Evolutionary conservation across 2,888 invertebrate genomes (phyloP).

Genomic region (Cryptocephalus primarius): DNA sequence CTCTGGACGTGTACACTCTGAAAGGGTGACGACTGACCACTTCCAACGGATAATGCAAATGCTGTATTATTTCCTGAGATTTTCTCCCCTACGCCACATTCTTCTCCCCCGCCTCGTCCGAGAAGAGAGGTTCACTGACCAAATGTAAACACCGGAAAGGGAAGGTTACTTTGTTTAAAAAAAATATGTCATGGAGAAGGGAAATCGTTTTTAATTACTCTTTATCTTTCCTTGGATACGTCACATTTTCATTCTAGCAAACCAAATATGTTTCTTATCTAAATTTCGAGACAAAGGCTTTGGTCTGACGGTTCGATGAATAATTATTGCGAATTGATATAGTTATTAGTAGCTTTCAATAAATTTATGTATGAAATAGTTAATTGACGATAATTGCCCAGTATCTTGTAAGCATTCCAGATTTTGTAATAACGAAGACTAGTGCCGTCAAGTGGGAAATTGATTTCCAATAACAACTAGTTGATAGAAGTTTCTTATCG

Average conservation of each 20-base stretch:
- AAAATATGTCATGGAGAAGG: too few relatives aligned
- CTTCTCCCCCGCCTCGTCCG: neutral
- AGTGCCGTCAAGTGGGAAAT: neutral
- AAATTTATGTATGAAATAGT: neutral
- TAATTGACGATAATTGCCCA: too few relatives aligned
- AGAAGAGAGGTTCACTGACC: conserved; percentile 1
- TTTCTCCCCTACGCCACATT: neutral
- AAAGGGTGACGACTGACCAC: conserved; percentile 8
- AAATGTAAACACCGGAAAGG: neutral
- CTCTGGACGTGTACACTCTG: conserved; percentile 6
- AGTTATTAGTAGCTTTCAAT: neutral
- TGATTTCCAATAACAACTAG: neutral
- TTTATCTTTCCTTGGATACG: too few relatives aligned
- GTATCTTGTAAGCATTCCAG: too few relatives aligned
- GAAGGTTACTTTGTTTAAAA: too few relatives aligned
- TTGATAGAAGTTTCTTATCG: neutral
- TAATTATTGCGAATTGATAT: neutral
- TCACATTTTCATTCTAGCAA: too few relatives aligned
- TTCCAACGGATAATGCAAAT: conserved; percentile 4
- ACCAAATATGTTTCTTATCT: too few relatives aligned
- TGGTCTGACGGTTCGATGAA: neutral
- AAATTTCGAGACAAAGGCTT: too few relatives aligned
- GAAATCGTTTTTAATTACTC: too few relatives aligned
- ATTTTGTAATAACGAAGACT: neutral
- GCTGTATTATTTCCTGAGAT: conserved; percentile 1